phyloP scores from a whole-genome alignment of 1,140 invertebrate species.

The Aphidius gifuensis region DNA sequence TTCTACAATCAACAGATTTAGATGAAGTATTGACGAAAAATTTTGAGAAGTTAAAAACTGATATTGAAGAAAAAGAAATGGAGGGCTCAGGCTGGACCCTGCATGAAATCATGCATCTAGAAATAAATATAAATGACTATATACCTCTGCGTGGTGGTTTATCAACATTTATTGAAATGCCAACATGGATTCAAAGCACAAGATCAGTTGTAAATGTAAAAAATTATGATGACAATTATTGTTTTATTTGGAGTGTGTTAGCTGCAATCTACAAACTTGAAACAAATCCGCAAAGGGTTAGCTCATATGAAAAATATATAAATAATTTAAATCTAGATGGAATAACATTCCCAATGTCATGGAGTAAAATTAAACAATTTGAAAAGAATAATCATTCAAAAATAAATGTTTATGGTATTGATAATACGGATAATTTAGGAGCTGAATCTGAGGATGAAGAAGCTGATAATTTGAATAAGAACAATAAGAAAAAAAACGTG shows the following conservation, averaged over 20 bases:
- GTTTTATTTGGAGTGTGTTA: not conserved
- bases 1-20: no score
- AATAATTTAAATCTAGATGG: slow-evolving; percentile 1
- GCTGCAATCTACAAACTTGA: slow-evolving; percentile 28
- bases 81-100: not conserved
- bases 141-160: not conserved
- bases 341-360: no score
- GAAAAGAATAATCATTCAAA: no score
- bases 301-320: slow-evolving; percentile 25
- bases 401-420: no score
- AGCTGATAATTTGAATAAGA: no score
- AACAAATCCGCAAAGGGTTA: slow-evolving; percentile 36
- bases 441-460: no score
- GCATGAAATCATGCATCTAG: slow-evolving; percentile 1
- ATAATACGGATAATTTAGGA: no score
- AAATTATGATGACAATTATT: not conserved
- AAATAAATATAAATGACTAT: slow-evolving; percentile 1
- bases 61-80: not conserved
- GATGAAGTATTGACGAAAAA: no score
- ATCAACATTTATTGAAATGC: not conserved
- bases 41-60: no score
- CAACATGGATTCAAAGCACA: not conserved
- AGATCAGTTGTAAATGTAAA: not conserved
- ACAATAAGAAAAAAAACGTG: no score
- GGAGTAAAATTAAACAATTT: no score